These are phyloP conservation scores for Epinotia ramella DNA, from an alignment of 2,888 invertebrate species.

Conservation along the genomic window DNA sequence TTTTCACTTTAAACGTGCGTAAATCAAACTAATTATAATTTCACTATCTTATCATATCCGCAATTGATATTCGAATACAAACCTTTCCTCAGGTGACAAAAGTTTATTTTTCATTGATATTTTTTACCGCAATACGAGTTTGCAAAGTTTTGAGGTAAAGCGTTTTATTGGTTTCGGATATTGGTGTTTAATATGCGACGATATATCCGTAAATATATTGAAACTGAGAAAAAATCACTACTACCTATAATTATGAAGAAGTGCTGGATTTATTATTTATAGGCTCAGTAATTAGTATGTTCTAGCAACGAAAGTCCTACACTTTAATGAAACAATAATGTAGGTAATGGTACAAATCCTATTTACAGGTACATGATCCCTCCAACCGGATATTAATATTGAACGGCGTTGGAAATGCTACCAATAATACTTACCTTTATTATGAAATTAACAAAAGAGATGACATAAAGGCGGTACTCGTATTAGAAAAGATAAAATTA, in stretches of 20 bases:
- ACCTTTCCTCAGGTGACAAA: not conserved
- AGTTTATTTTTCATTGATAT: not conserved
- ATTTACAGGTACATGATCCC: too few relatives aligned
- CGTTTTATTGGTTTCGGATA: slow-evolving; percentile 30
- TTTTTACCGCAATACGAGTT: not conserved
- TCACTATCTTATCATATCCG: not conserved
- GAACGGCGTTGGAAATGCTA: too few relatives aligned
- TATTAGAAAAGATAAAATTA: too few relatives aligned
- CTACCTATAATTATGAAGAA: not conserved
- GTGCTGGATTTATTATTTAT: too few relatives aligned
- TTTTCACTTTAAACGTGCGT: slow-evolving; percentile 1
- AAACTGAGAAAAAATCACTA: not conserved
- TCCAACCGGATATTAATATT: too few relatives aligned
- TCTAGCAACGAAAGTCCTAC: too few relatives aligned
- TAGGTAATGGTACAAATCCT: too few relatives aligned
- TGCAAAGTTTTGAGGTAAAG: not conserved
- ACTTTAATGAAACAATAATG: too few relatives aligned
- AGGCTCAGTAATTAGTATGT: too few relatives aligned
- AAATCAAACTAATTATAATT: not conserved
- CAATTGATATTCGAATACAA: not conserved
- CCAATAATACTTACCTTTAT: too few relatives aligned
- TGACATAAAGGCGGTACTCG: too few relatives aligned
- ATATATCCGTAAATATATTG: not conserved
- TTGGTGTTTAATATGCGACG: not conserved
- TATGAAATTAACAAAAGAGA: too few relatives aligned